These are phyloP conservation scores for Agonopterix alstromeriana DNA, from an alignment of 2,888 invertebrate species.

Conservation along the genomic window DNA sequence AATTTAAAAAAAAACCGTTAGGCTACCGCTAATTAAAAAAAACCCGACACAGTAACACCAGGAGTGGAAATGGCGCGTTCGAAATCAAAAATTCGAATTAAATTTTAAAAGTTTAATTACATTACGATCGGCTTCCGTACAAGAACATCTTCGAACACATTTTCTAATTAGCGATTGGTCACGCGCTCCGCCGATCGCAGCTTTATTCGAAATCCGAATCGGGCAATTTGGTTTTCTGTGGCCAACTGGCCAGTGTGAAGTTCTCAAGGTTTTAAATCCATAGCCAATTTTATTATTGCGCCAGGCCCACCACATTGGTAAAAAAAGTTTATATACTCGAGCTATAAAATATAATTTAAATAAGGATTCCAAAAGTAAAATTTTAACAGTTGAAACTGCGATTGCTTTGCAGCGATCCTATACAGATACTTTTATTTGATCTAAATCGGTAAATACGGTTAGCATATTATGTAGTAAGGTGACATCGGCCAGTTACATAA, in stretches of 20 bases:
- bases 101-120: conserved; percentile 69
- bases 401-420: too few species aligned
- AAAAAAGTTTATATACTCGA: too few species aligned
- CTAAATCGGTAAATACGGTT: too few species aligned
- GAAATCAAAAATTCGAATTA: conserved; percentile 63
- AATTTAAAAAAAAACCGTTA: conserved; percentile 13
- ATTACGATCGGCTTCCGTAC: conserved; percentile 70
- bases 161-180: conserved; percentile 76
- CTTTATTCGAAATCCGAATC: conserved; percentile 57
- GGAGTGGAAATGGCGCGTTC: conserved; percentile 58
- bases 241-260: conserved; percentile 27
- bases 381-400: too few species aligned
- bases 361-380: too few species aligned
- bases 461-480: too few species aligned
- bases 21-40: conserved; percentile 22
- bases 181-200: conserved; percentile 61
- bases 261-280: conserved; percentile 2
- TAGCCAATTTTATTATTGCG: background rate
- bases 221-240: conserved; percentile 70
- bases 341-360: too few species aligned
- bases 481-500: too few species aligned
- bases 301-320: too few species aligned
- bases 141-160: conserved; percentile 55
- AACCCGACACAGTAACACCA: conserved; percentile 47
- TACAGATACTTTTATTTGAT: too few species aligned